Conservation (phyloP, 2,888 invertebrate genomes). For the Nymphalis polychloros region DNA sequence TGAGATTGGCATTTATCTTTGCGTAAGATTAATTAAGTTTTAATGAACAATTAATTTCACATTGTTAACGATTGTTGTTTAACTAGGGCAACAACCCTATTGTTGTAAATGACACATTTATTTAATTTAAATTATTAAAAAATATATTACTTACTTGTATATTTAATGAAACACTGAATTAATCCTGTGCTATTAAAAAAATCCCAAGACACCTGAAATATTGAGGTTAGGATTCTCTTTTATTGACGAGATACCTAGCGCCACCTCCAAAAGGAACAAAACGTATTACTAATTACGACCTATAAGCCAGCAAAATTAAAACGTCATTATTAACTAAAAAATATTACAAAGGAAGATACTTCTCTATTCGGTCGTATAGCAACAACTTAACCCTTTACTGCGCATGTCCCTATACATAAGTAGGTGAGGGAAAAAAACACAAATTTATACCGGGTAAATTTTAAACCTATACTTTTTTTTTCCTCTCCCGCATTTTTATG, state of each 20-base stretch:
- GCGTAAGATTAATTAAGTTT: too few relatives aligned
- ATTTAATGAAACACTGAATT: too few relatives aligned
- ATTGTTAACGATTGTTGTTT: too few relatives aligned
- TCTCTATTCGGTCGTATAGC: conserved; percentile 42
- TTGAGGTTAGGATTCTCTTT: conserved; percentile 30
- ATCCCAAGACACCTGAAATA: background rate
- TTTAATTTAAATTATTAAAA: too few relatives aligned
- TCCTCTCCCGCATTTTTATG: conserved; percentile 78
- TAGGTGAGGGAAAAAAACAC: conserved; percentile 80
- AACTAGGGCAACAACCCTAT: too few relatives aligned
- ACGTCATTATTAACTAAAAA: background rate
- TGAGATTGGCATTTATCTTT: too few relatives aligned
- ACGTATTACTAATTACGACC: conserved; percentile 56
- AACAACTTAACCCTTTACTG: conserved; percentile 76
- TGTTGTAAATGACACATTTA: too few relatives aligned
- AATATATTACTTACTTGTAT: background rate
- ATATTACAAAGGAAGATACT: background rate
- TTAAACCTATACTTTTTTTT: conserved; percentile 82
- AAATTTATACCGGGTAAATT: conserved; percentile 82
- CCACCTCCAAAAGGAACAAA: conserved; percentile 48
- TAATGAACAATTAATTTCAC: too few relatives aligned
- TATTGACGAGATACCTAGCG: conserved; percentile 42
- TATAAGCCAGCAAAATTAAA: conserved; percentile 45
- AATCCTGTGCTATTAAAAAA: background rate
- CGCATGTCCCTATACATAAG: conserved; percentile 80